Evolutionary conservation across 1,140 invertebrate genomes (phyloP), one percentile per base, ranked within the genome.

Genomic region (Stegodyphus dumicola): DNA sequence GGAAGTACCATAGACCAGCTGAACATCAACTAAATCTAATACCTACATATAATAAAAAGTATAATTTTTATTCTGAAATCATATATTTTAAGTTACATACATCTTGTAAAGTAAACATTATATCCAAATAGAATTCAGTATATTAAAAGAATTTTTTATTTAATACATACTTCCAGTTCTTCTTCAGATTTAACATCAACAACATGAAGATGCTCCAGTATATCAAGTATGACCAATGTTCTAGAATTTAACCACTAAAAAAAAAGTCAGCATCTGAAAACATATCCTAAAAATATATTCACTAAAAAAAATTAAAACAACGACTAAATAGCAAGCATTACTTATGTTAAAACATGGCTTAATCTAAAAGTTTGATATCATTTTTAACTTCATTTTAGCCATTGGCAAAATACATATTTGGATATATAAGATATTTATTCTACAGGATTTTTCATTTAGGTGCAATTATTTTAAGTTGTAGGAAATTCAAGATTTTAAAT

Each of bases 181-280:
- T 95, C 94, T 88, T 96, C 95, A 1, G 95, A 94, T 80, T 96
- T 93, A 17, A 98, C 96, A 90, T 98, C 97, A 88, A 97, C 92
- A 48, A 99, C 91, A 91, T 97, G 95, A 77, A 98, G 90, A 84
- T 94, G 95, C 90, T 99, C 97, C 85, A 93, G 93, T 0, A 93
- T 94, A 91, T 99, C 97, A 86, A 99, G 90, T 51, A 96, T 92
- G 7, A 95, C 95, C 7, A 99, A 91, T 67, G 95, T 96, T 80
- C 96, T 92, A 0, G 95, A 93, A 86, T 97, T 97, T 71, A 99
- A 91, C 97, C 97, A 99, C 81, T 95, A 56, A n/a, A 70, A 70
- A 65, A 17, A 77, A 52, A 4, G 9, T 60, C 56, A 49, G 49
- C 11, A 11, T 60, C 33, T 76, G 5, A 76, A 76, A 56, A 56